Percentiles rank a stretch among this genome's conserved stretches.
These are phyloP conservation scores for Coptotermes formosanus DNA, from an alignment of 1,140 invertebrate species.

Conservation along the genomic window DNA sequence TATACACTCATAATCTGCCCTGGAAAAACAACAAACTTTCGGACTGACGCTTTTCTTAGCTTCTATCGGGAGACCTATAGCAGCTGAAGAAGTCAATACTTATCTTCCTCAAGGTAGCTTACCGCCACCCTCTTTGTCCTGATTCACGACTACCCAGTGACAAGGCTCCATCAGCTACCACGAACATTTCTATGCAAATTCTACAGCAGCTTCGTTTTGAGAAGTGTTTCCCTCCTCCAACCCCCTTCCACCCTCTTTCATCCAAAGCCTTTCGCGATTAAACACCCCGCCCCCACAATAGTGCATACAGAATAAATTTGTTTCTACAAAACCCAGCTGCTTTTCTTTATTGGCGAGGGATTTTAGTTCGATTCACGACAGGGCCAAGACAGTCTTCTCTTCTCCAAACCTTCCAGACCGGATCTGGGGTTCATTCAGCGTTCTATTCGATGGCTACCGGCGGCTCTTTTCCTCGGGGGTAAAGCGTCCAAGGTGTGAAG, in stretches of 20 bases:
- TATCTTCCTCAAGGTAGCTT: background rate
- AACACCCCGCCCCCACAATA: slow-evolving; percentile 15
- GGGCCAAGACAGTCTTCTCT: too few species aligned
- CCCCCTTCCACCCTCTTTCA: slow-evolving; percentile 20
- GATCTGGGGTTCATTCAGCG: too few species aligned
- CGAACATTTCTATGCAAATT: slow-evolving; percentile 34
- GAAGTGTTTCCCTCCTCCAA: background rate
- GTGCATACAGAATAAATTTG: slow-evolving; percentile 22
- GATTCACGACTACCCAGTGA: slow-evolving; percentile 33
- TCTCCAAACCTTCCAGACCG: too few species aligned
- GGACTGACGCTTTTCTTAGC: too few species aligned
- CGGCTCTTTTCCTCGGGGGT: too few species aligned
- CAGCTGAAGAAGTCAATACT: background rate
- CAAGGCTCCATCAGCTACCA: slow-evolving; percentile 34
- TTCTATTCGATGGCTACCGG: too few species aligned
- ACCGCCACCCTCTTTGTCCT: background rate
- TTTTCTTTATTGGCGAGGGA: background rate
- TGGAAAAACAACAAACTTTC: too few species aligned
- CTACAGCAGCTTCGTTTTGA: background rate
- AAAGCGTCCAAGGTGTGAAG: too few species aligned
- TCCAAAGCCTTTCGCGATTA: background rate
- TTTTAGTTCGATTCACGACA: too few species aligned
- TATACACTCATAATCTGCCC: too few species aligned
- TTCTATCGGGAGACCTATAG: too few species aligned
- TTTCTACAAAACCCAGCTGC: background rate